Percentiles rank a stretch among this genome's conserved stretches.
Conservation (phyloP, 1,140 invertebrate genomes). For the Drosophila malerkotliana region DNA sequence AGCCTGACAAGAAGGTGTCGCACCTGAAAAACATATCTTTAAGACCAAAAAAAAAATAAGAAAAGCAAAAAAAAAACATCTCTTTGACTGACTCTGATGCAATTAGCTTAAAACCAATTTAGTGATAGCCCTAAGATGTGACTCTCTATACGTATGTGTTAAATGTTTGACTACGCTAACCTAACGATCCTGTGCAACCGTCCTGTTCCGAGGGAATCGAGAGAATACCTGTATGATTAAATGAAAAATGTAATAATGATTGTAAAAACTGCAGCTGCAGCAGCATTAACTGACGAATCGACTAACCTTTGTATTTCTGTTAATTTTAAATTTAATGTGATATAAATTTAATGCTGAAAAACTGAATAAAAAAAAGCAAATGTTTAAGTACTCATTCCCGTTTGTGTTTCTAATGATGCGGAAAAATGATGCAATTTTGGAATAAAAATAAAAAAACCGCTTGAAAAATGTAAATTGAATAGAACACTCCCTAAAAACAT, state of each 20-base stretch:
- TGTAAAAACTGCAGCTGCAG: conserved; percentile 38
- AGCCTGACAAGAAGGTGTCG: conserved; percentile 64
- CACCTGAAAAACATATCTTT: conserved; percentile 63
- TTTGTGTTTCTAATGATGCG: neutral
- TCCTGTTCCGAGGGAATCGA: conserved; percentile 21
- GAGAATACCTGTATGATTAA: conserved; percentile 2
- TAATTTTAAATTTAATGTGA: conserved; percentile 82
- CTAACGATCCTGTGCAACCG: conserved; percentile 19
- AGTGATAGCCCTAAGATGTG: conserved; percentile 66
- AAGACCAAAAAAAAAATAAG: conserved; percentile 20
- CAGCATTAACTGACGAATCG: conserved; percentile 62
- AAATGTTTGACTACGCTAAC: conserved; percentile 45
- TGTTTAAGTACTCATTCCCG: conserved; percentile 21
- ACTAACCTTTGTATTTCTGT: conserved; percentile 72
- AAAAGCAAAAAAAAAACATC: conserved; percentile 29
- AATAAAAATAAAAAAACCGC: no score
- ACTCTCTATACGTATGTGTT: conserved; percentile 42
- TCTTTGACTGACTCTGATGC: conserved; percentile 81
- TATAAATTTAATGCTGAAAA: conserved; percentile 68
- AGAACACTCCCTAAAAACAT: no score
- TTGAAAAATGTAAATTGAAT: no score
- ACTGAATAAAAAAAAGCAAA: conserved; percentile 58
- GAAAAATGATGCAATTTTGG: no score
- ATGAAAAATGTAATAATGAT: conserved; percentile 23
- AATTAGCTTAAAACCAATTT: conserved; percentile 77